Base-by-base conservation (phyloP, 1,140 invertebrate species). In the Reticulitermes speratus region DNA sequence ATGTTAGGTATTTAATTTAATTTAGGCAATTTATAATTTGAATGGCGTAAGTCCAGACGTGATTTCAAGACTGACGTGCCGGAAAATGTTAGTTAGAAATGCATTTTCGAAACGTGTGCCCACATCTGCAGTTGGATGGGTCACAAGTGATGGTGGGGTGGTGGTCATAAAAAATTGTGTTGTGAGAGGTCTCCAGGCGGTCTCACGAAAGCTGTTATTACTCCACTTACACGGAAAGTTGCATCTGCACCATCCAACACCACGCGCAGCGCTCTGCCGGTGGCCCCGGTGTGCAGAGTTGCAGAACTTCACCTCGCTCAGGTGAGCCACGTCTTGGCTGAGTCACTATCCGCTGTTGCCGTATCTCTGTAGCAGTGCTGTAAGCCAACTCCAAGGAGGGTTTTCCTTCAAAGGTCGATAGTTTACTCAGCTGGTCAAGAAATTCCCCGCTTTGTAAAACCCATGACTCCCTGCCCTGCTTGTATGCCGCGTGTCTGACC, bases 301-400 rank as follows among this genome's bases (percentile, higher is more conserved):
- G 65, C 65, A 75, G 65, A 75, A 75, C 65, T 75, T 75, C 65
- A 30, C 25, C 65, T 75, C 65, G n/a, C 65, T 75, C 65, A 75
- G 65, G 65, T 75, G 65, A 75, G 65, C 65, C 65, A 75, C 65
- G 65, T 75, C 65, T 25, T 75, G 6, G 65, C 65, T 75, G 65
- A 75, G 65, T 75, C 65, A 75, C 65, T 30, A 2, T 30, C 25
- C 65, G 14, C 25, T n/a, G 65, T 75, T 75, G 65, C 65, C 65
- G 16, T 30, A 30, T 75, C n/a, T 75, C 52, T 6, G 14, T 5
- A 55, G 52, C 52, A 55, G 14, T 21, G 52, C 52, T 48, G 9
- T 48, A 48, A 16, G 45, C 9, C 0, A 48, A 55, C 11, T 55
- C 19, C 19, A 55, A 19, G 1, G 14, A 21, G 14, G 52, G 52